Evolutionary conservation across 2,113 vertebrate species (phyloP).

Genomic region (Desmodus rotundus): DNA sequence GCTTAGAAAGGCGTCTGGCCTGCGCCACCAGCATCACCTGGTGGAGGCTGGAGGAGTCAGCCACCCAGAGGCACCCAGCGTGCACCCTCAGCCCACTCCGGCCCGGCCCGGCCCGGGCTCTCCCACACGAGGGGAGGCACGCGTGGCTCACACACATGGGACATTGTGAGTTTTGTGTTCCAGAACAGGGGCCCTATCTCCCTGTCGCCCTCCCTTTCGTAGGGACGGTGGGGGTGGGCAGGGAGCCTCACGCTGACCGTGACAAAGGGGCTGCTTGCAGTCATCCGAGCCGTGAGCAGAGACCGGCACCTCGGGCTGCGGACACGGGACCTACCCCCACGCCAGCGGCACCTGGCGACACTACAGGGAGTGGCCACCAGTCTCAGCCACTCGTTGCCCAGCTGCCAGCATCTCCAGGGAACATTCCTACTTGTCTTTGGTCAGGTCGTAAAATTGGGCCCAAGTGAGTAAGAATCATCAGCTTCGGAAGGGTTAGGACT

Average conservation of each 20-base stretch:
- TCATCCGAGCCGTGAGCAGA: neutral
- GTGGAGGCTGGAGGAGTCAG: neutral
- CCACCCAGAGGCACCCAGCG: neutral
- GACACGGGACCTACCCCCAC: neutral
- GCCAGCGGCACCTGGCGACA: neutral
- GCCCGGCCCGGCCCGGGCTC: neutral
- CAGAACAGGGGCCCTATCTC: neutral
- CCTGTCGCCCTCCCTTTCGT: neutral
- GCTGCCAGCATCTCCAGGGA: neutral
- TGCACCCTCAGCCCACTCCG: neutral
- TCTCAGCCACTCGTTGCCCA: neutral
- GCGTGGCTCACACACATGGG: neutral
- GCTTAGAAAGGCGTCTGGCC: too few species aligned
- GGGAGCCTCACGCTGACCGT: neutral
- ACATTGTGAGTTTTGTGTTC: too few species aligned
- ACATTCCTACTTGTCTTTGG: neutral
- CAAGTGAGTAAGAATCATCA: neutral
- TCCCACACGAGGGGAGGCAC: fast-evolving
- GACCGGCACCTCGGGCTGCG: too few species aligned
- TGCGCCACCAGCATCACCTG: neutral
- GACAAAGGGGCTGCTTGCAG: too few species aligned
- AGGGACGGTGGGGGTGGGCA: neutral
- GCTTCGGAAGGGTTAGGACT: neutral
- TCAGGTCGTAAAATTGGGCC: neutral
- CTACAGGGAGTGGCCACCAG: neutral